Evolutionary conservation across 1,140 invertebrate genomes (phyloP).

Genomic region (Sesamia nonagrioides): DNA sequence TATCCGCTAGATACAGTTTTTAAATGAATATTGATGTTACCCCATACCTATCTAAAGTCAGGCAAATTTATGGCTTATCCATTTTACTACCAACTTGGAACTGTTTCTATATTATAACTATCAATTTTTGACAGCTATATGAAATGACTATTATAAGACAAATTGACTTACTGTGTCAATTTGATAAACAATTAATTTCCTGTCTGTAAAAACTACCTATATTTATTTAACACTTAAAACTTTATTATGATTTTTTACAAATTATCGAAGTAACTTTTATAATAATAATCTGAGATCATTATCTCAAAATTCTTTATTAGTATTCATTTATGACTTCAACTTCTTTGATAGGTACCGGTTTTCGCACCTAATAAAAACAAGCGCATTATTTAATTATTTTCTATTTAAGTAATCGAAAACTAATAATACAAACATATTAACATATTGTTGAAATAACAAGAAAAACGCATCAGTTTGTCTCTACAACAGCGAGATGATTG

Average conservation of each 20-base stretch:
- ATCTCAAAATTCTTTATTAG: conserved; percentile 23
- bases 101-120: no score
- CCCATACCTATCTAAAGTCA: no score
- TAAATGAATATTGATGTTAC: no score
- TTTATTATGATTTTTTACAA: background rate
- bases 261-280: background rate
- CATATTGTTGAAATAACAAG: conserved; percentile 69
- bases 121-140: no score
- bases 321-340: conserved; percentile 21
- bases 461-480: conserved; percentile 72
- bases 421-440: conserved; percentile 60
- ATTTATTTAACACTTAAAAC: background rate
- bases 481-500: conserved; percentile 53
- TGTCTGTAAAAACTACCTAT: background rate
- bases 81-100: no score
- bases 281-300: conserved; percentile 6
- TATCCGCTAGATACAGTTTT: no score
- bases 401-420: background rate
- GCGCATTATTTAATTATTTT: conserved; percentile 1
- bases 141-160: no score
- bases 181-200: no score
- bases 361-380: conserved; percentile 17
- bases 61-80: no score
- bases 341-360: conserved; percentile 12
- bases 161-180: no score